A percentile compares a stretch with the other conserved stretches of the same genome.
These are phyloP conservation scores for Adelphocoris suturalis DNA, from an alignment of 2,888 invertebrate species.

Conservation along the genomic window DNA sequence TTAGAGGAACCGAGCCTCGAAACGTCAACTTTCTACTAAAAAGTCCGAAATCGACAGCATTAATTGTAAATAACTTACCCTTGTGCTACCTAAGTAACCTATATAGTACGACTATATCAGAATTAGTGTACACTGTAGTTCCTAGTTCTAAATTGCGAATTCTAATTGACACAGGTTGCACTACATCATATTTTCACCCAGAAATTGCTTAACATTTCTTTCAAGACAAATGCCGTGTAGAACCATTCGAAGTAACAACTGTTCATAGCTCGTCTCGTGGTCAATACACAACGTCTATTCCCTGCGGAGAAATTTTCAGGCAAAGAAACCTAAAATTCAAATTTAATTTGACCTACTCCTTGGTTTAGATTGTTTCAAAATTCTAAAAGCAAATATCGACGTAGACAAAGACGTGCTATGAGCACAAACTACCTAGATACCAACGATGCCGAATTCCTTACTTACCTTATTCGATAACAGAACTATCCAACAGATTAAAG, in stretches of 20 bases:
- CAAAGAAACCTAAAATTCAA: not conserved
- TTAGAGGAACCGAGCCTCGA: too few relatives aligned
- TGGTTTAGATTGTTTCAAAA: constrained; percentile 36
- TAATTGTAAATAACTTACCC: too few relatives aligned
- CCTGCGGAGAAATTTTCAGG: not conserved
- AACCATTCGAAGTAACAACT: not conserved
- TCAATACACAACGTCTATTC: not conserved
- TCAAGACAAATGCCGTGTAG: not conserved
- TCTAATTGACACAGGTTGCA: too few relatives aligned
- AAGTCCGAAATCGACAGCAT: too few relatives aligned
- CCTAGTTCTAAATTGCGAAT: too few relatives aligned
- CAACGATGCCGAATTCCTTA: not conserved
- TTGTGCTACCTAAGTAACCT: too few relatives aligned
- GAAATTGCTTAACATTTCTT: too few relatives aligned
- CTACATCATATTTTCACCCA: too few relatives aligned
- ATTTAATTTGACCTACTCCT: constrained; percentile 56
- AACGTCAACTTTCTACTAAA: too few relatives aligned
- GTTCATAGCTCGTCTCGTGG: not conserved
- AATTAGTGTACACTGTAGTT: too few relatives aligned
- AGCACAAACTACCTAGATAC: not conserved
- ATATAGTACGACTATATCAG: too few relatives aligned
- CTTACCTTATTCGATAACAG: not conserved
- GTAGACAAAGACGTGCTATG: not conserved
- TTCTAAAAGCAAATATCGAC: not conserved
- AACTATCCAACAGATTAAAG: constrained; percentile 22